A percentile compares a stretch with the other conserved stretches of the same genome.
Evolutionary conservation across 2,113 vertebrate genomes (phyloP).

Genomic region (Ciconia boyciana): DNA sequence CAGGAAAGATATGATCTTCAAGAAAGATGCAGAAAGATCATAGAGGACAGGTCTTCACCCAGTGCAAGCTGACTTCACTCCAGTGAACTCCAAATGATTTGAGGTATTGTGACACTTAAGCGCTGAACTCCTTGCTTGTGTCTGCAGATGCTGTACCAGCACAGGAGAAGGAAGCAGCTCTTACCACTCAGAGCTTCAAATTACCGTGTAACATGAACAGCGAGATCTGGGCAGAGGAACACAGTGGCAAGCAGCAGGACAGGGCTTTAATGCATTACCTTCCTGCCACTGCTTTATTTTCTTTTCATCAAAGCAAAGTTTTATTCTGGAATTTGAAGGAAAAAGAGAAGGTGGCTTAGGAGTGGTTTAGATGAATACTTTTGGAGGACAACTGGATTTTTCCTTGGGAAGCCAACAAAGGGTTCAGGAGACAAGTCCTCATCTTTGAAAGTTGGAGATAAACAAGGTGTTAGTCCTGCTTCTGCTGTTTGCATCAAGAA

Average conservation of each 20-base stretch:
- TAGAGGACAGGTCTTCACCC: background rate
- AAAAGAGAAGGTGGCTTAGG: background rate
- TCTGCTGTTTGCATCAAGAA: background rate
- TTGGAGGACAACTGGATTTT: background rate
- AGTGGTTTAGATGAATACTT: background rate
- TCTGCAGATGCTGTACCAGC: background rate
- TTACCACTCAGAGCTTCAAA: background rate
- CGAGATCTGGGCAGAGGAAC: background rate
- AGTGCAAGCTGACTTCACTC: background rate
- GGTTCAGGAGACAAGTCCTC: background rate
- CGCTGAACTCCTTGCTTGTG: background rate
- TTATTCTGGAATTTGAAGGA: background rate
- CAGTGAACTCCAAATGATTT: background rate
- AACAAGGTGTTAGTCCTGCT: background rate
- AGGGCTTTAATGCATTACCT: background rate
- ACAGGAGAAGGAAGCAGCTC: background rate
- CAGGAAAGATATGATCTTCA: background rate
- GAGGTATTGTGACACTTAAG: background rate
- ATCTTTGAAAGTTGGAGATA: background rate
- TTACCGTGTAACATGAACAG: background rate
- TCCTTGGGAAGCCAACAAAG: background rate
- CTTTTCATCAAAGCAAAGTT: background rate
- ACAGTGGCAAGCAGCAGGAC: background rate
- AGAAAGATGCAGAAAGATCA: background rate
- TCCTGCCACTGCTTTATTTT: background rate